Base-by-base conservation (phyloP, 2,888 invertebrate species). In the Campoplex nolae region DNA sequence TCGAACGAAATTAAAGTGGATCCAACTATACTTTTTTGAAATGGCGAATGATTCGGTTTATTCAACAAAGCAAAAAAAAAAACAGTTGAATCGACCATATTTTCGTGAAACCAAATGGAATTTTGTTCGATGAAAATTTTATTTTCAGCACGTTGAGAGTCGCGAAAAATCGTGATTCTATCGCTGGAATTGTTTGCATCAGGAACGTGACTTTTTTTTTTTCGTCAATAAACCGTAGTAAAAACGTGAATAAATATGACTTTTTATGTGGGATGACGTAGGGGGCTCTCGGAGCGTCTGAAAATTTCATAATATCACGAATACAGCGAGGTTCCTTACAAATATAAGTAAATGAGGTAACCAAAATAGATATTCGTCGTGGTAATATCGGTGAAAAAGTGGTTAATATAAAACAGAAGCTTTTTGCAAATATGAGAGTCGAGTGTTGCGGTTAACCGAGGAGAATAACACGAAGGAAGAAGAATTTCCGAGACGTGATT, bases 401-500 rank as follows among this genome's bases (percentile, higher is more conserved):
- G 42, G 23, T 23, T 23, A 0, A 23, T 28, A 38, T 16, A 28
- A 32, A 75, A 58, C 42, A 38, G 38, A 35, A 23, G n/a, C 35
- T 56, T 13, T 56, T 23, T 38, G 42, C n/a, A 58, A 75, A 75
- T 62, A 23, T 16, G 8, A n/a, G 56, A 16, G 38, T 58, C 23
- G 28, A 62, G 16, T 8, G 42, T 62, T 45, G 75, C 45, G 75
- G 62, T 75, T 75, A 62, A 45, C 62, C 62, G 45, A 48, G 65
- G 32, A 84, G 38, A 80, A 84, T 80, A 74, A 70, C 67, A 67
- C 54, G 51, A 73, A 38, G 62, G 54, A 32, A 23, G 65, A 77
- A 77, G 56, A 45, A 58, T 54, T 54, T n/a, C 32, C 75, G 71
- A 68, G 78, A 78, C 84, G 87, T 84, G 84, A 87, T 86, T 81